phyloP scores from a whole-genome alignment of 2,113 vertebrate genomes.

The Saimiri boliviensis region DNA sequence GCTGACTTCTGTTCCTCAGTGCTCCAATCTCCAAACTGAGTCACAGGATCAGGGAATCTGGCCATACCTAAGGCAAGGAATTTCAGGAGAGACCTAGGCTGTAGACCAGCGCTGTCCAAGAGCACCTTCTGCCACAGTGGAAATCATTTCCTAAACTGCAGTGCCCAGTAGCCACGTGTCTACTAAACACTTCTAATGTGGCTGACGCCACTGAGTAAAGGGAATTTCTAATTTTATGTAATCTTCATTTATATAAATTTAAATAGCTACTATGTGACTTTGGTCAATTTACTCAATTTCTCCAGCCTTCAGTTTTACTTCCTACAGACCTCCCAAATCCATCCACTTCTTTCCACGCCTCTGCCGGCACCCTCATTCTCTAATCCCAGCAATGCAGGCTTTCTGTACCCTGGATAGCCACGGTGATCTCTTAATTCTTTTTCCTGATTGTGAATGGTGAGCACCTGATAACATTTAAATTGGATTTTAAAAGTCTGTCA shows the following conservation, averaged over 20 bases:
- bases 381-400: neutral
- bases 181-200: neutral
- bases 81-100: neutral
- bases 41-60: neutral
- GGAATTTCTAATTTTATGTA: neutral
- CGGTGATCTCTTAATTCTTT: neutral
- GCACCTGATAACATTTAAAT: neutral
- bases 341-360: neutral
- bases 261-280: neutral
- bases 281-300: neutral
- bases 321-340: neutral
- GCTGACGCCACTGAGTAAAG: neutral
- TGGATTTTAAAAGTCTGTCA: neutral
- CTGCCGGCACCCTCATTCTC: neutral
- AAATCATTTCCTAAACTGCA: neutral
- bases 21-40: neutral
- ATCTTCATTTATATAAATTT: neutral
- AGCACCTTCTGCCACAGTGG: neutral
- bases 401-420: neutral
- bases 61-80: neutral
- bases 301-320: neutral
- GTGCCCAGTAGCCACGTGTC: neutral
- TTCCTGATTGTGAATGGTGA: neutral
- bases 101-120: neutral
- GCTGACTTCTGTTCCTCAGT: neutral